Base-by-base conservation (phyloP, 2,888 invertebrate species). In the Anthoptus insignis region DNA sequence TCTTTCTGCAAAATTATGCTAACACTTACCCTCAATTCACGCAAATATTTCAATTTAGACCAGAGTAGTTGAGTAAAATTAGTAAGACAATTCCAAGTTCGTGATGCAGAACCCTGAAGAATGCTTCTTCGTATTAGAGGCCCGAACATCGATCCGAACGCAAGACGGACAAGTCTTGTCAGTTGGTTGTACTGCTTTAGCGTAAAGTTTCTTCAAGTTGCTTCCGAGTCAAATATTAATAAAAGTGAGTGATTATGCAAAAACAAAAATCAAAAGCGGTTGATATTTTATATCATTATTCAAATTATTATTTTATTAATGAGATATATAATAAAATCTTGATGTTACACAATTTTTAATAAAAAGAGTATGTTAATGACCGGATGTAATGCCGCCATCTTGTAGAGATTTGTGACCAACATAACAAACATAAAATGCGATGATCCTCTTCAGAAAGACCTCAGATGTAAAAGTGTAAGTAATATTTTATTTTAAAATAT, bases 91-190 rank as follows among this genome's bases (percentile, higher is more conserved):
- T 95, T 95, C 96, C 95, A 96, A 94, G 95, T 96, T 89, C 94
- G 94, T 79, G 94, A 91, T 81, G 95, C 95, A 85, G 96, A 95
- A 89, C 94, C 95, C 93, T 95, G 95, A 93, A 95, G 91, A 89
- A 95, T 90, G 88, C 94, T 93, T 93, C 94, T 94, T 93, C 92
- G 93, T 89, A 94, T 85, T 89, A 95, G 91, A 91, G 94, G 94
- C 89, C 94, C 94, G 91, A 95, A 95, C 95, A 95, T 95, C 94
- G 95, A 95, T 95, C 95, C 94, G 93, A 94, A 91, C 93, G 85
- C 84, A 76, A 87, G 81, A 82, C 84, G 81, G 80, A 82, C 83
- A 81, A 81, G 80, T 78, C 78, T 81, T 80, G 81, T 85, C 82
- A 79, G 84, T 89, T 85, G 86, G 83, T 80, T 78, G 78, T 76